phyloP scores from a whole-genome alignment of 2,113 vertebrate species.

The Meleagris gallopavo region DNA sequence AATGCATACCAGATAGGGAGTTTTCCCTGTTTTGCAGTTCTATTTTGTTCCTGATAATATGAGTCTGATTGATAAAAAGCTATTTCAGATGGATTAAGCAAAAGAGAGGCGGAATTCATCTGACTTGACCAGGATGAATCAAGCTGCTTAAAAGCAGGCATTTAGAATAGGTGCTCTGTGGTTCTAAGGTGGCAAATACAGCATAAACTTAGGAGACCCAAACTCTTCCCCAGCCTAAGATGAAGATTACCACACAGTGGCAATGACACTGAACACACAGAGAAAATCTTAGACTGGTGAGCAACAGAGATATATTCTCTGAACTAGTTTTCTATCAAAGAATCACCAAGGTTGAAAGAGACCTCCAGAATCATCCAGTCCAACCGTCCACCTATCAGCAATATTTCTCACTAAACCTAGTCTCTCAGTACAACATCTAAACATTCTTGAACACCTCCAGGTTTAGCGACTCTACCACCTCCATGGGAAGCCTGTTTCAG shows the following conservation, averaged over 20 bases:
- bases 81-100: not conserved
- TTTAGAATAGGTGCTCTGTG: not conserved
- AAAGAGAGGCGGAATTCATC: not conserved
- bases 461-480: no score
- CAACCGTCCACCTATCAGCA: no score
- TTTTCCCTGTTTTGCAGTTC: not conserved
- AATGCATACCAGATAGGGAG: not conserved
- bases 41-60: not conserved
- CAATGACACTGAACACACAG: not conserved
- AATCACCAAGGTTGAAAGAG: not conserved
- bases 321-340: not conserved
- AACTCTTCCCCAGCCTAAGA: not conserved
- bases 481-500: no score
- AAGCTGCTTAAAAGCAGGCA: not conserved
- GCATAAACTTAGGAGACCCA: not conserved
- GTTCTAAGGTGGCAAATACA: not conserved
- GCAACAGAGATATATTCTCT: not conserved
- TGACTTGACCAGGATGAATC: not conserved
- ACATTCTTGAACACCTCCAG: no score
- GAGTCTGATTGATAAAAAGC: not conserved
- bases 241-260: not conserved
- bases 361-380: no score
- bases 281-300: not conserved
- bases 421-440: no score
- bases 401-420: no score